phyloP scores from a whole-genome alignment of 2,888 invertebrate species.

The Eristalis intricaria region DNA sequence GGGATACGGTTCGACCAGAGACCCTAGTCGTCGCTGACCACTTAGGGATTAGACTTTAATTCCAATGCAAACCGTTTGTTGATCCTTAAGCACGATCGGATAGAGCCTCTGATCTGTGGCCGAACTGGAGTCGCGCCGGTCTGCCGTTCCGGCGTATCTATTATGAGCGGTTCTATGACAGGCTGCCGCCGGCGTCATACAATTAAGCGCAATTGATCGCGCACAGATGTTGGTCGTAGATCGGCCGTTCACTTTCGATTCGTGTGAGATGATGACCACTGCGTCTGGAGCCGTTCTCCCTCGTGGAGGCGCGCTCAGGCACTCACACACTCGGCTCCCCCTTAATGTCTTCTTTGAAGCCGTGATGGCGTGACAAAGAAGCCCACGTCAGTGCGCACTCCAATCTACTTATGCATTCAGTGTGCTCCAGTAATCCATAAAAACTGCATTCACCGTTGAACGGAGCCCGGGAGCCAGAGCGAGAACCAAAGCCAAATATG shows the following conservation, averaged over 20 bases:
- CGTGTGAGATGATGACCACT: slow-evolving; percentile 2
- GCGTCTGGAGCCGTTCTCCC: slow-evolving; percentile 8
- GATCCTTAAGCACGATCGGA: slow-evolving; percentile 57
- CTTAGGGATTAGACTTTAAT: slow-evolving; percentile 51
- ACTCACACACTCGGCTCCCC: neutral
- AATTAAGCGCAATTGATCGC: slow-evolving; percentile 67
- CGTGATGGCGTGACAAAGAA: slow-evolving; percentile 54
- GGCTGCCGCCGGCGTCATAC: slow-evolving; percentile 53
- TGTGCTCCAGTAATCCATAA: slow-evolving; percentile 56
- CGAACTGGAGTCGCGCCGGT: slow-evolving; percentile 45
- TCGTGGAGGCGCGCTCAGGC: neutral
- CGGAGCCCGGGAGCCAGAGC: neutral
- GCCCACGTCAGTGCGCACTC: slow-evolving; percentile 12
- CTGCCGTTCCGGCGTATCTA: slow-evolving; percentile 22
- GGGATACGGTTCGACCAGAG: slow-evolving; percentile 4
- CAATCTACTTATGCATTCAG: slow-evolving; percentile 44
- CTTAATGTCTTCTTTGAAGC: slow-evolving; percentile 54
- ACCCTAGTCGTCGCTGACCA: slow-evolving; percentile 12
- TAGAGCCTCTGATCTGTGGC: slow-evolving; percentile 27
- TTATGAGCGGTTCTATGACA: slow-evolving; percentile 25
- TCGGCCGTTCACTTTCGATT: slow-evolving; percentile 56
- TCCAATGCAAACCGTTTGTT: slow-evolving; percentile 39
- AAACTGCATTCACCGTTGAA: slow-evolving; percentile 40
- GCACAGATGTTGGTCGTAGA: slow-evolving; percentile 26
- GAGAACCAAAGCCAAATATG: neutral